A percentile compares a stretch with the other conserved stretches of the same genome.
Conservation (phyloP, 2,797 vertebrate species). For the Neostethus bicornis region DNA sequence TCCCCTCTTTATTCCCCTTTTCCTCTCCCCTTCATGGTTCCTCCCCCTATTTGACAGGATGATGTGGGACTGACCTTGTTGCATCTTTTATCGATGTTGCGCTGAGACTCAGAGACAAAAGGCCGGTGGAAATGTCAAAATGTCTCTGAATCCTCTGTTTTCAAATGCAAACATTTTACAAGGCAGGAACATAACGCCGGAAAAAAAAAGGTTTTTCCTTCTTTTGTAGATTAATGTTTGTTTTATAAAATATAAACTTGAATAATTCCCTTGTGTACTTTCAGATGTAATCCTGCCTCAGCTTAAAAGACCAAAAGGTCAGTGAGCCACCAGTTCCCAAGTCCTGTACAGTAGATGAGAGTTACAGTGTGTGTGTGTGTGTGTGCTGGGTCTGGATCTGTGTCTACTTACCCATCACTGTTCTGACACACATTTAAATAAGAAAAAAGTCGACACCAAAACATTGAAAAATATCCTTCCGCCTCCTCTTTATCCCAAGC, state of each 20-base stretch:
- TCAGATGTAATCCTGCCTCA: slow-evolving; percentile 19
- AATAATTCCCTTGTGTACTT: slow-evolving; percentile 9
- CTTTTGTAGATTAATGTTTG: slow-evolving; percentile 6
- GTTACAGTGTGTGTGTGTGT: slow-evolving; percentile 16
- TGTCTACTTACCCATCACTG: slow-evolving; percentile 64
- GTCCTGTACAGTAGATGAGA: slow-evolving; percentile 25
- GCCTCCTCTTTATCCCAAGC: no score
- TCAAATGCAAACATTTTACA: slow-evolving; percentile 43
- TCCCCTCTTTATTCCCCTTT: slow-evolving; percentile 8
- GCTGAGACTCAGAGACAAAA: slow-evolving; percentile 65
- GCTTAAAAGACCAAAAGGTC: slow-evolving; percentile 46
- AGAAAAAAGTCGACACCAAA: no score
- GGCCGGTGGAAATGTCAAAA: slow-evolving; percentile 62
- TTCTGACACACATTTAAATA: no score
- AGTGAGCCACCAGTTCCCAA: slow-evolving; percentile 23
- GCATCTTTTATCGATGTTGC: slow-evolving; percentile 63
- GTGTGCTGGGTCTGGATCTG: slow-evolving; percentile 61
- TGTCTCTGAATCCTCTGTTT: slow-evolving; percentile 46
- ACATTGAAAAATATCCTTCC: no score
- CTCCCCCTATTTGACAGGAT: slow-evolving; percentile 45
- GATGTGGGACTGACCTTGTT: slow-evolving; percentile 60
- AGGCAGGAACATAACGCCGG: slow-evolving; percentile 28
- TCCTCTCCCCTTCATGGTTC: slow-evolving; percentile 41
- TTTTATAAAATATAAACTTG: not conserved
- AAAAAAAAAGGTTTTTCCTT: slow-evolving; percentile 10